Evolutionary conservation across 2,888 invertebrate genomes (phyloP).

Genomic region (Pachycephus smyrnensis): DNA sequence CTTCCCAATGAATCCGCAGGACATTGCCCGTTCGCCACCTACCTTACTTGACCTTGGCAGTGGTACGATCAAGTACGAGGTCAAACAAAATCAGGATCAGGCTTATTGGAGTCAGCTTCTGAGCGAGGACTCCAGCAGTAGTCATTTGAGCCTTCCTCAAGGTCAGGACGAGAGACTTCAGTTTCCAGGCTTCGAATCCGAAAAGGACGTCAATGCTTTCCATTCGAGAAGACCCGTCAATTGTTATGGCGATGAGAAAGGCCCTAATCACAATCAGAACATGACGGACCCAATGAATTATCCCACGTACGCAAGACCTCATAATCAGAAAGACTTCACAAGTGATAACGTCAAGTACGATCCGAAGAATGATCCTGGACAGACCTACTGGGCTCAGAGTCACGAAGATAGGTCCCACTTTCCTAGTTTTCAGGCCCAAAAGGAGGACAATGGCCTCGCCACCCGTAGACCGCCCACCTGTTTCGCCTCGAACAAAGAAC

Average conservation of each 20-base stretch:
- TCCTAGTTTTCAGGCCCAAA: slow-evolving; percentile 45
- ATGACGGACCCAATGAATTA: slow-evolving; percentile 32
- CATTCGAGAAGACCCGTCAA: slow-evolving; percentile 34
- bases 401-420: slow-evolving; percentile 45
- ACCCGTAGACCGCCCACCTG: slow-evolving; percentile 10
- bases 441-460: slow-evolving; percentile 30
- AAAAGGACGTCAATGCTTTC: slow-evolving; percentile 42
- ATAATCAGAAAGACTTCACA: slow-evolving; percentile 33
- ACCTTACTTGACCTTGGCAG: slow-evolving; percentile 80
- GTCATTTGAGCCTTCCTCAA: slow-evolving; percentile 65
- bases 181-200: slow-evolving; percentile 50
- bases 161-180: slow-evolving; percentile 68
- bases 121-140: slow-evolving; percentile 64
- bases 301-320: slow-evolving; percentile 35
- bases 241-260: slow-evolving; percentile 41
- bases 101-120: slow-evolving; percentile 62
- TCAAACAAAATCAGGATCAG: slow-evolving; percentile 69
- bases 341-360: slow-evolving; percentile 19
- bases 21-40: slow-evolving; percentile 73
- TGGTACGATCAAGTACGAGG: slow-evolving; percentile 75
- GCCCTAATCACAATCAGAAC: slow-evolving; percentile 39
- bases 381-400: slow-evolving; percentile 44
- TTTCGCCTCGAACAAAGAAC: slow-evolving; percentile 9
- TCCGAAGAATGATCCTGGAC: slow-evolving; percentile 39
- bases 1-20: slow-evolving; percentile 67